Evolutionary conservation across 2,113 vertebrate species (phyloP).

Genomic region (Noctilio leporinus): DNA sequence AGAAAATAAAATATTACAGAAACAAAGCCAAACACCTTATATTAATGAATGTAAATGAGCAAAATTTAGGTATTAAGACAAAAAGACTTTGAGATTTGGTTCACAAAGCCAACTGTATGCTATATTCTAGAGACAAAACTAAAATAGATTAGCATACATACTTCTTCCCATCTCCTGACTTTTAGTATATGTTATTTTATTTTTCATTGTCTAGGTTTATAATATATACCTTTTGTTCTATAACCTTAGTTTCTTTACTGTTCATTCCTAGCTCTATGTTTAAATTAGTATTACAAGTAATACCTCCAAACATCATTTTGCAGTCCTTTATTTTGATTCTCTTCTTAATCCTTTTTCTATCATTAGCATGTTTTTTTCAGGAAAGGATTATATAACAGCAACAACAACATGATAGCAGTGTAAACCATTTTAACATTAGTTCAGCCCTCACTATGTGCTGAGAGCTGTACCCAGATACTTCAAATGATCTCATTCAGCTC

Average conservation of each 20-base stretch:
- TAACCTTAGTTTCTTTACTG: neutral
- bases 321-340: constrained; percentile 25
- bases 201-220: neutral
- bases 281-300: constrained; percentile 32
- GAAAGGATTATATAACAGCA: neutral
- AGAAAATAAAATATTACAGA: neutral
- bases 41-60: neutral
- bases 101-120: neutral
- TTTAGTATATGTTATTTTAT: neutral
- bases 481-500: constrained; percentile 35
- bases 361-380: constrained; percentile 23
- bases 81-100: neutral
- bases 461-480: constrained; percentile 35
- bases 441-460: neutral
- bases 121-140: neutral
- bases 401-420: neutral
- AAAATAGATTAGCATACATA: neutral
- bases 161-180: neutral
- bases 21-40: neutral
- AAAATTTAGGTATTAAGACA: neutral
- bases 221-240: constrained; percentile 6
- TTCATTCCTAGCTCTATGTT: constrained; percentile 28
- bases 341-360: constrained; percentile 39
- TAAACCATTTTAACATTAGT: constrained; percentile 16
- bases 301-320: constrained; percentile 16